phyloP scores from a whole-genome alignment of 2,888 invertebrate species.

The Hofmannophila pseudospretella region DNA sequence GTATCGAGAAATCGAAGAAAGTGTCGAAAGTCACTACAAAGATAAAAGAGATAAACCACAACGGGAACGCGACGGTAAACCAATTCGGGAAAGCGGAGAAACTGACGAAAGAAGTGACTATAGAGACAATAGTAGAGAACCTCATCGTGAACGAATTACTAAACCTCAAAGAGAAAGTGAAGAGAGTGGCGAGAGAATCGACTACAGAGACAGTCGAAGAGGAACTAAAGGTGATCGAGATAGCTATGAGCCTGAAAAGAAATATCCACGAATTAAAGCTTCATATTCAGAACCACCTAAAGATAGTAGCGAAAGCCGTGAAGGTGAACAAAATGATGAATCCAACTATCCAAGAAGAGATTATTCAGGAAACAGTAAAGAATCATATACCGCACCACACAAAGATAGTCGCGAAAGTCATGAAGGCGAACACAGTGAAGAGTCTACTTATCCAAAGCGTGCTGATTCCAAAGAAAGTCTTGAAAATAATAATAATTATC shows the following conservation, averaged over 20 bases:
- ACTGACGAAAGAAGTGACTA: slow-evolving; percentile 1
- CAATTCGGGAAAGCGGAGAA: neutral
- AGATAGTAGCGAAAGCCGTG: slow-evolving; percentile 3
- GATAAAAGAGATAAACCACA: neutral
- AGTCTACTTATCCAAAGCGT: neutral
- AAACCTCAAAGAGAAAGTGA: slow-evolving; percentile 4
- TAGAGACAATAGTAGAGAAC: neutral
- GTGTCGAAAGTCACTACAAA: slow-evolving; percentile 1
- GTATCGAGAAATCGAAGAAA: slow-evolving; percentile 1
- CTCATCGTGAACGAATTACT: slow-evolving; percentile 1
- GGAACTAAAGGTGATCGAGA: neutral
- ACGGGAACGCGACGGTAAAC: neutral
- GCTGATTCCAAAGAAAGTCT: neutral
- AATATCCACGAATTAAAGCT: neutral
- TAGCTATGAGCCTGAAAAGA: neutral
- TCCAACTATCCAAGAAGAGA: neutral
- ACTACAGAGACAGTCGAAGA: neutral
- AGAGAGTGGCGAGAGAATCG: neutral
- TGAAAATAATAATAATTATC: neutral
- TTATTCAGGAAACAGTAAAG: neutral
- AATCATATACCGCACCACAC: neutral
- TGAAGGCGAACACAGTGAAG: slow-evolving; percentile 1
- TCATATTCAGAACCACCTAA: neutral
- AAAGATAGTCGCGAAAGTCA: slow-evolving; percentile 3
- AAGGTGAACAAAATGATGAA: slow-evolving; percentile 1